Percentiles rank a stretch among this genome's conserved stretches.
These are phyloP conservation scores for Dioctria rufipes DNA, from an alignment of 2,888 invertebrate genomes.

Conservation along the genomic window DNA sequence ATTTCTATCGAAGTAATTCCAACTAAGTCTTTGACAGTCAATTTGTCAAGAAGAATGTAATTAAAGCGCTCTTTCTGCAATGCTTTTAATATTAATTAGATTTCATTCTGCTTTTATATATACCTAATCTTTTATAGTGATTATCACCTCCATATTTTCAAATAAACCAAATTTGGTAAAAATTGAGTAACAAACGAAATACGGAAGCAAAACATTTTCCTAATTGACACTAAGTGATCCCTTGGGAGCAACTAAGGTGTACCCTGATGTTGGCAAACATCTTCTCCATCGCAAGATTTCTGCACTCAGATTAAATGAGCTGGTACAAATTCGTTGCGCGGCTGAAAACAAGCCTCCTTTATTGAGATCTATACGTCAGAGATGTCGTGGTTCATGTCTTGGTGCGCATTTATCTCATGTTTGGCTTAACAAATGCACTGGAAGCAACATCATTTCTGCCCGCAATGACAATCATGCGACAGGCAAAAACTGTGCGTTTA, in stretches of 20 bases:
- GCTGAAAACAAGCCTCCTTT: constrained; percentile 27
- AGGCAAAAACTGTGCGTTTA: constrained; percentile 42
- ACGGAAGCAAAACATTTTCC: constrained; percentile 39
- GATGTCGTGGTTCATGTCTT: constrained; percentile 38
- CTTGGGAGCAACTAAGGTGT: constrained; percentile 39
- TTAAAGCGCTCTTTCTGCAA: background rate
- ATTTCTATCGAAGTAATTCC: background rate
- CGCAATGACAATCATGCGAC: constrained; percentile 48
- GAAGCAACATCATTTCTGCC: constrained; percentile 33
- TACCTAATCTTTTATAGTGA: too few relatives aligned
- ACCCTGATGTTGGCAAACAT: background rate
- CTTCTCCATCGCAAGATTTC: background rate
- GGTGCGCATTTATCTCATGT: constrained; percentile 32
- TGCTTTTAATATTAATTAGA: background rate
- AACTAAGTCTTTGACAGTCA: background rate
- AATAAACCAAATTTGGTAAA: constrained; percentile 13
- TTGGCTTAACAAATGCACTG: constrained; percentile 24
- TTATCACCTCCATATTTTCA: background rate
- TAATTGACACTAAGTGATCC: constrained; percentile 45
- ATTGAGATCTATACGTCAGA: constrained; percentile 41
- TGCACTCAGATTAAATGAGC: constrained; percentile 9
- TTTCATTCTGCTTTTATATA: background rate
- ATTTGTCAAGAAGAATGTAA: constrained; percentile 12
- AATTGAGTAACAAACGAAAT: constrained; percentile 31
- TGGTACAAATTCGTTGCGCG: background rate